These are phyloP conservation scores for Mallotus villosus DNA, from an alignment of 2,797 vertebrate species.

Conservation along the genomic window DNA sequence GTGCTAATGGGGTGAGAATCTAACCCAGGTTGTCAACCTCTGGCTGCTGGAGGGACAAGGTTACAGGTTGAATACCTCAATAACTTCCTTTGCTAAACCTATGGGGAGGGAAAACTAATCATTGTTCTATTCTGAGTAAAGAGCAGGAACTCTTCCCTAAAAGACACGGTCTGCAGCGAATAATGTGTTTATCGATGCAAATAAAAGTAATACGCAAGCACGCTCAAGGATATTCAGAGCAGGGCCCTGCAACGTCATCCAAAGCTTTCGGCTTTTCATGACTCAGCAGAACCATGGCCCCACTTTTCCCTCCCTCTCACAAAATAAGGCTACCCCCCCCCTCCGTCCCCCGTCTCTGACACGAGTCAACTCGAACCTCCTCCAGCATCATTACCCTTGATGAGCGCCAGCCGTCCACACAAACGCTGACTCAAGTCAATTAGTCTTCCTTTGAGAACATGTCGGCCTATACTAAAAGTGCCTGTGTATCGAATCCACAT, in stretches of 20 bases:
- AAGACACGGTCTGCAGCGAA: no score
- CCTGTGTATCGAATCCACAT: no score
- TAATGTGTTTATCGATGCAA: conserved; percentile 16
- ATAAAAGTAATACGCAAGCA: conserved; percentile 9
- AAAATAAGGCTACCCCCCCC: background rate
- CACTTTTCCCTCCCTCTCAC: background rate
- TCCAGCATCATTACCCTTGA: conserved; percentile 56
- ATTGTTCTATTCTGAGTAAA: no score
- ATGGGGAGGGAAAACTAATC: no score
- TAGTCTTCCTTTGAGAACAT: background rate
- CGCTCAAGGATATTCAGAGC: conserved; percentile 44
- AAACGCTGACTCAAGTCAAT: conserved; percentile 50
- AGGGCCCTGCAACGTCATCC: conserved; percentile 39
- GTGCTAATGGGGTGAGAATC: background rate
- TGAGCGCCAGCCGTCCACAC: conserved; percentile 21
- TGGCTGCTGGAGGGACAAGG: background rate
- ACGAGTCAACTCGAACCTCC: conserved; percentile 45
- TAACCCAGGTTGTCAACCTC: no score
- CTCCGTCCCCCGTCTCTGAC: conserved; percentile 24
- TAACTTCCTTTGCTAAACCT: background rate
- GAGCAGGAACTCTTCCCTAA: no score
- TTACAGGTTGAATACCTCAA: background rate
- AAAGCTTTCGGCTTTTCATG: conserved; percentile 37
- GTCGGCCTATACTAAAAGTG: background rate
- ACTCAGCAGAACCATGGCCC: conserved; percentile 41